Evolutionary conservation across 2,797 vertebrate genomes (phyloP).

Genomic region (Pangasius macronema): DNA sequence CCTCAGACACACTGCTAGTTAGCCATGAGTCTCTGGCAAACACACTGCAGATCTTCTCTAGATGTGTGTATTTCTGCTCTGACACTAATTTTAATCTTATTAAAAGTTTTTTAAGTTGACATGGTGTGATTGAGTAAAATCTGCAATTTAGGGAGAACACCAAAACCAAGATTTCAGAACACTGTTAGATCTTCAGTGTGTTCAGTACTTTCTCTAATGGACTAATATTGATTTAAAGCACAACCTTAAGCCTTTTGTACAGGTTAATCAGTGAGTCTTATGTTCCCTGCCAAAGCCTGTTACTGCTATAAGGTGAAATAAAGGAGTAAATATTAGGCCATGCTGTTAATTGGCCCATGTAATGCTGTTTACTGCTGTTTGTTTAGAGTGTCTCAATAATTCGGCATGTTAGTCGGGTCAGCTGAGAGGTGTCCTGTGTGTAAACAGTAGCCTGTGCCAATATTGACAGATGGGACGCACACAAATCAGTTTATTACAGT

Average conservation of each 20-base stretch:
- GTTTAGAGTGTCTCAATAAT: constrained; percentile 44
- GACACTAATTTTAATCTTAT: not conserved
- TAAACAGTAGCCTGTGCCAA: constrained; percentile 53
- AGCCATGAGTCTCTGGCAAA: not conserved
- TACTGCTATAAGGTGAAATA: not conserved
- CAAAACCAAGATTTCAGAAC: not conserved
- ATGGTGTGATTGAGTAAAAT: not conserved
- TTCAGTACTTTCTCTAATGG: not conserved
- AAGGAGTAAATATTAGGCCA: constrained; percentile 1
- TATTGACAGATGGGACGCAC: constrained; percentile 54
- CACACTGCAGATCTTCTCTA: not conserved
- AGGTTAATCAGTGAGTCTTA: not conserved
- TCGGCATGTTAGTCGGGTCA: constrained; percentile 41
- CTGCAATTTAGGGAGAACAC: not conserved
- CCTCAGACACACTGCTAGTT: not conserved
- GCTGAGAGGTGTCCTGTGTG: constrained; percentile 46
- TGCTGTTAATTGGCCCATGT: constrained; percentile 32
- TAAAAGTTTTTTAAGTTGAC: not conserved
- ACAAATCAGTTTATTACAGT: constrained; percentile 59
- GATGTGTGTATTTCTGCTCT: not conserved
- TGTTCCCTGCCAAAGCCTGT: not conserved
- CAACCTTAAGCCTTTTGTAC: not conserved
- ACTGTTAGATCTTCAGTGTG: not conserved
- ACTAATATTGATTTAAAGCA: not conserved
- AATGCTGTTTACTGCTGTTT: constrained; percentile 46